phyloP scores from a whole-genome alignment of 2,888 invertebrate species.

The Drosophila maculinotata region DNA sequence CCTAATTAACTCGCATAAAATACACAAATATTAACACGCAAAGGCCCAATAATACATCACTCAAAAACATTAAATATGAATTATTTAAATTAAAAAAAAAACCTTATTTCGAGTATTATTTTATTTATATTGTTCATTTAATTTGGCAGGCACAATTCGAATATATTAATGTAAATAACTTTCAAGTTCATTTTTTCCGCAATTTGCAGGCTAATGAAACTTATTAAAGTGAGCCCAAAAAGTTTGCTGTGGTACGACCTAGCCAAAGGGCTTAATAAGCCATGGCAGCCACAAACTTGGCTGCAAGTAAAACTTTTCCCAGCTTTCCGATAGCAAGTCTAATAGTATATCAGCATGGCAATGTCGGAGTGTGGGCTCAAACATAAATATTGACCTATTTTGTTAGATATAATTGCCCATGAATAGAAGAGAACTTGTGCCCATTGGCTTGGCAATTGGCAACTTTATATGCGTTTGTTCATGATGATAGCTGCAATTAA shows the following conservation, averaged over 20 bases:
- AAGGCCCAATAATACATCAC: no score
- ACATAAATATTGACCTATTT: slow-evolving; percentile 26
- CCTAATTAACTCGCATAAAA: no score
- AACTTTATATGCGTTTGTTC: slow-evolving; percentile 52
- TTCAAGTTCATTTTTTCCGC: slow-evolving; percentile 44
- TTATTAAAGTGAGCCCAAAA: slow-evolving; percentile 46
- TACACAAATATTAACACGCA: no score
- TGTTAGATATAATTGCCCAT: slow-evolving; percentile 12
- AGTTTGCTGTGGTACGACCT: slow-evolving; percentile 12
- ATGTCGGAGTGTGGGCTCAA: no score
- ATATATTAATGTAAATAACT: slow-evolving; percentile 43
- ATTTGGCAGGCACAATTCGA: slow-evolving; percentile 6
- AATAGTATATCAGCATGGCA: slow-evolving; percentile 5
- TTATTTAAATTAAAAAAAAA: no score
- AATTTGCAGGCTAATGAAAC: slow-evolving; percentile 66
- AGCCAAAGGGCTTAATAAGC: slow-evolving; percentile 60
- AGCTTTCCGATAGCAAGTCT: neutral
- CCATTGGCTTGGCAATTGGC: slow-evolving; percentile 37
- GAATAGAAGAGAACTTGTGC: slow-evolving; percentile 7
- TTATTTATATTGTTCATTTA: slow-evolving; percentile 22
- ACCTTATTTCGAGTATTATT: no score
- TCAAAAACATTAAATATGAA: no score
- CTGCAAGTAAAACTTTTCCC: slow-evolving; percentile 41
- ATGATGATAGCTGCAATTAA: slow-evolving; percentile 59
- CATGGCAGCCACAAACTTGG: slow-evolving; percentile 34